Percentiles rank a stretch among this genome's conserved stretches.
Evolutionary conservation across 2,113 vertebrate species (phyloP).

Genomic region (Pseudopipra pipra): DNA sequence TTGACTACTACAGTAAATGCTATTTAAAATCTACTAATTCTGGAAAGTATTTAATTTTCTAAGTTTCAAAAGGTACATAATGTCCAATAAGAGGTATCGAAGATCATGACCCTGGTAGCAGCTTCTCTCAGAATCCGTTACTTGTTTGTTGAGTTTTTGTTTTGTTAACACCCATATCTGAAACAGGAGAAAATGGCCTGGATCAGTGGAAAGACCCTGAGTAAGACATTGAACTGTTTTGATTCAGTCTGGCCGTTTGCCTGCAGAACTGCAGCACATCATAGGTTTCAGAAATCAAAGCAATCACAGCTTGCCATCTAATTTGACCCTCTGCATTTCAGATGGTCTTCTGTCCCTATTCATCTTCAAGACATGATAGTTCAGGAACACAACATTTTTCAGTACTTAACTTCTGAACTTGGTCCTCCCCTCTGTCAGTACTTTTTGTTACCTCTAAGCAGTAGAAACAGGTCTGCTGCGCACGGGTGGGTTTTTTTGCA

Average conservation of each 20-base stretch:
- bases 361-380: background rate
- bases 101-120: background rate
- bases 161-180: background rate
- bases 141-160: background rate
- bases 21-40: constrained; percentile 3
- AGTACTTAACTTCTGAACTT: background rate
- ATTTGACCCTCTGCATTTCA: background rate
- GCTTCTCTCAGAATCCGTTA: background rate
- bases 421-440: background rate
- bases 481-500: background rate
- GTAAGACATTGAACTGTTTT: background rate
- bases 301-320: background rate
- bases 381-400: background rate
- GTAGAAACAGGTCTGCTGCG: accelerated
- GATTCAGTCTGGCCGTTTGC: background rate
- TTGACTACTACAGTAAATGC: background rate
- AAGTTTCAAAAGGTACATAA: background rate
- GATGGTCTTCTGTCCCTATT: background rate
- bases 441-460: background rate
- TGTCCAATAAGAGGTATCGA: background rate
- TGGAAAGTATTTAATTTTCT: background rate
- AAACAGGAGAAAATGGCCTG: background rate
- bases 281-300: background rate
- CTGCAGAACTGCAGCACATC: background rate
- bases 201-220: background rate